These are phyloP conservation scores for Cynoglossus semilaevis DNA, from an alignment of 2,113 vertebrate species.

Conservation along the genomic window DNA sequence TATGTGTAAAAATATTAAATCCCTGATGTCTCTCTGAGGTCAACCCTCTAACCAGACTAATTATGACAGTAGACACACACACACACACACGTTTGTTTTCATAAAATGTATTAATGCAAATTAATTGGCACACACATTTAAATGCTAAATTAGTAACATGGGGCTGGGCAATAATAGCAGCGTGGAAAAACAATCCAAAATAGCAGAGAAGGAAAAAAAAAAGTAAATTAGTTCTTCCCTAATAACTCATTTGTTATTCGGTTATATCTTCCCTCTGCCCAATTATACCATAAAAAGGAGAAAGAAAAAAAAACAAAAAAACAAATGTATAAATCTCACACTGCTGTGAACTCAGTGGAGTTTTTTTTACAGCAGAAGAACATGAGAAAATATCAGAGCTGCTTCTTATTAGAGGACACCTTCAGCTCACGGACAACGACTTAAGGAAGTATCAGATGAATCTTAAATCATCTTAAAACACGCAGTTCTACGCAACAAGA, in stretches of 20 bases:
- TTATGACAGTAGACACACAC: conserved; percentile 52
- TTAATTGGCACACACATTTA: conserved; percentile 58
- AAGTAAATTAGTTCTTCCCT: neutral
- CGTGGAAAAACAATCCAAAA: conserved; percentile 36
- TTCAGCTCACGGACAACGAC: too few species aligned
- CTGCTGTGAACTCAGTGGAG: too few species aligned
- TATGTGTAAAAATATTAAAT: conserved; percentile 48
- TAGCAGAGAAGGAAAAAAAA: conserved; percentile 36
- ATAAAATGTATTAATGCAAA: conserved; percentile 27
- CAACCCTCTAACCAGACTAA: conserved; percentile 58
- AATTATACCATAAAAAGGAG: conserved; percentile 13
- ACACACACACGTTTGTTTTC: conserved; percentile 11
- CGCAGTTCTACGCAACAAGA: too few species aligned
- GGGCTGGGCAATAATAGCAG: conserved; percentile 13
- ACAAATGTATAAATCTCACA: too few species aligned
- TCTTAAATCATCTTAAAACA: too few species aligned
- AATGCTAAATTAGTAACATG: conserved; percentile 42
- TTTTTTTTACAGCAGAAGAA: conserved; percentile 4
- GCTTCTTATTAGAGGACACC: conserved; percentile 30
- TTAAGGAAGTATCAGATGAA: too few species aligned
- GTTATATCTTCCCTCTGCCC: conserved; percentile 34
- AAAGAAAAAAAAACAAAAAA: too few species aligned
- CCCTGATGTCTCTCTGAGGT: conserved; percentile 52
- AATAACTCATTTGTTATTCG: conserved; percentile 49
- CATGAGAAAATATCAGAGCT: conserved; percentile 9